Base-by-base conservation (phyloP, 92 coral and sea anemone species). In the Parazoanthus darwini region DNA sequence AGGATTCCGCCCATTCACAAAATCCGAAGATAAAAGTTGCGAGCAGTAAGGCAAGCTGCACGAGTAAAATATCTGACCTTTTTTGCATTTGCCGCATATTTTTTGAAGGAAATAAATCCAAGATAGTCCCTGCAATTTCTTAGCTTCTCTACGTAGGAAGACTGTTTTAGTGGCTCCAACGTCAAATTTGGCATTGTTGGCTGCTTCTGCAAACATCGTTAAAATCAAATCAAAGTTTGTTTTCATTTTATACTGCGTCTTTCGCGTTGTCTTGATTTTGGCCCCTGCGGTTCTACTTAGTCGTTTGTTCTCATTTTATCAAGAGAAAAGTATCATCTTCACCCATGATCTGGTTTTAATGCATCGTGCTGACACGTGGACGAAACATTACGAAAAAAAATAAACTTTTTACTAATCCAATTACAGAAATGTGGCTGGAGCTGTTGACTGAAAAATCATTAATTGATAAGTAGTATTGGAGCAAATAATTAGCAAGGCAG, bases 281-380 rank as follows among this genome's bases (percentile, higher is more conserved):
- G 46, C 78, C n/a, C 87, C 87, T 29, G 78, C 36, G 79, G 79
- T 84, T 84, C n/a, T 2, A 16, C 37, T 33, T 71, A 46, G 67
- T 48, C 77, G n/a, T 84, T 84, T 71, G 22, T 72, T 46, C 79
- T 25, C 78, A 10, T 84, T 70, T 39, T 48, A 82, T 84, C 87
- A 51, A 20, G 56, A 10, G 58, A 79, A 50, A 79, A 72, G 74
- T 29, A 81, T 81, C 73, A 43, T 59, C 77, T 72, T 84, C 79
- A 71, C 87, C 87, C 78, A 48, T 70, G 87, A 84, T 71, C 79
- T 44, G 78, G 44, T 71, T 84, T 84, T 84, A 84, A 84, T 71
- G 58, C 66, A 35, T 43, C 25, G 58, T 48, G 87, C 44, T 84
- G 87, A 84, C 87, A 84, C 87, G 87, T 84, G 87, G 87, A 84